A percentile compares a stretch with the other conserved stretches of the same genome.
phyloP scores from a whole-genome alignment of 92 coral and sea anemone genomes.

The Zoanthus sansibaricus region DNA sequence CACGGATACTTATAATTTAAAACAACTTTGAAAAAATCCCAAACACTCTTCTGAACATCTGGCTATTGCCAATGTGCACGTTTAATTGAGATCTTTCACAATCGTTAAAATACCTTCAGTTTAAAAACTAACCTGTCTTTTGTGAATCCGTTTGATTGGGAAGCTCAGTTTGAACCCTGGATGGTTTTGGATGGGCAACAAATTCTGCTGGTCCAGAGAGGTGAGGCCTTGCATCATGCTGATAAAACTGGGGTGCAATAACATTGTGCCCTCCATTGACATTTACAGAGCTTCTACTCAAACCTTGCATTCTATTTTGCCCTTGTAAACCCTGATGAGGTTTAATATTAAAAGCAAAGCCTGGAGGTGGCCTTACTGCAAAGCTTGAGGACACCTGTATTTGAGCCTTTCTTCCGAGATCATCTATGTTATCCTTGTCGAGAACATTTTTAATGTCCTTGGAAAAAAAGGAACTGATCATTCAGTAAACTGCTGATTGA shows the following conservation, averaged over 20 bases:
- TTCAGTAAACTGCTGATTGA: too few relatives aligned
- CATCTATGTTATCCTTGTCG: not conserved
- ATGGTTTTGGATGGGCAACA: not conserved
- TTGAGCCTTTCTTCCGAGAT: not conserved
- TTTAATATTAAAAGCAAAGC: not conserved
- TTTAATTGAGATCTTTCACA: too few relatives aligned
- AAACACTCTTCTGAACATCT: too few relatives aligned
- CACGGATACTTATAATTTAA: too few relatives aligned
- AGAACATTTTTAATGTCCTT: slow-evolving; percentile 18
- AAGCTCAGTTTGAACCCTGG: not conserved
- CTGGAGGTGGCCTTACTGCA: slow-evolving; percentile 27
- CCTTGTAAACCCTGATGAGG: not conserved
- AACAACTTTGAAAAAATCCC: too few relatives aligned
- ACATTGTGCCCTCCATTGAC: not conserved
- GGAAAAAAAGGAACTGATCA: not conserved
- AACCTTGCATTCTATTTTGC: not conserved
- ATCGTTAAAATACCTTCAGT: not conserved
- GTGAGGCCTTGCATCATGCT: not conserved
- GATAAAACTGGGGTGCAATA: not conserved
- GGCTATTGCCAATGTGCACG: too few relatives aligned
- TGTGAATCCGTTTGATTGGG: not conserved
- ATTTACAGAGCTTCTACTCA: not conserved
- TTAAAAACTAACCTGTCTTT: slow-evolving; percentile 7
- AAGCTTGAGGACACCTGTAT: not conserved
- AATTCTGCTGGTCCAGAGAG: slow-evolving; percentile 32